Percentiles rank a stretch among this genome's conserved stretches.
phyloP scores from a whole-genome alignment of 2,797 vertebrate species.

The Propithecus deckenii region DNA sequence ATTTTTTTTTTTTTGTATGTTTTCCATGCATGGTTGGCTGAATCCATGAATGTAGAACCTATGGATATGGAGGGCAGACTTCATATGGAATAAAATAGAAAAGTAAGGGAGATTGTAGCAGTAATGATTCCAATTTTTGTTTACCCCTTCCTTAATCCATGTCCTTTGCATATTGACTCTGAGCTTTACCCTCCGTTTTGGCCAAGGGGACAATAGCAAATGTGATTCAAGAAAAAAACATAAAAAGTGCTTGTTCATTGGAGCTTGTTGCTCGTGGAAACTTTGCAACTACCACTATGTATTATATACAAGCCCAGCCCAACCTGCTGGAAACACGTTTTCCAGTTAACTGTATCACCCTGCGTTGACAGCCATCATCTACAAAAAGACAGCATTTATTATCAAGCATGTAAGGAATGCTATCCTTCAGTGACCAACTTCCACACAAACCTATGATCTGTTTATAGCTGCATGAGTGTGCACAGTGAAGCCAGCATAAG shows the following conservation, averaged over 20 bases:
- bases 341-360: background rate
- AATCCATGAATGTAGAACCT: background rate
- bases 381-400: background rate
- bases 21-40: background rate
- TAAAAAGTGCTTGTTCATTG: background rate
- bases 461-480: background rate
- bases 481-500: background rate
- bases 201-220: background rate
- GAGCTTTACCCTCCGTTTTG: background rate
- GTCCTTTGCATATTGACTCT: background rate
- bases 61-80: background rate
- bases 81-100: background rate
- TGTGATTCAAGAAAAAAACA: background rate
- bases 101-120: background rate
- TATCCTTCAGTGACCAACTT: background rate
- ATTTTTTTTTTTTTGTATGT: background rate
- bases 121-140: background rate
- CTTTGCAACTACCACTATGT: background rate
- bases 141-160: background rate
- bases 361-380: background rate
- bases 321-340: background rate
- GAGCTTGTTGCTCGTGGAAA: background rate
- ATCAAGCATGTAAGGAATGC: background rate
- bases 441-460: background rate
- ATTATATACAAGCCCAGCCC: background rate